phyloP scores from a whole-genome alignment of 30 jellyfish, hydroid and myxozoan species.

The Rhopilema esculentum region DNA sequence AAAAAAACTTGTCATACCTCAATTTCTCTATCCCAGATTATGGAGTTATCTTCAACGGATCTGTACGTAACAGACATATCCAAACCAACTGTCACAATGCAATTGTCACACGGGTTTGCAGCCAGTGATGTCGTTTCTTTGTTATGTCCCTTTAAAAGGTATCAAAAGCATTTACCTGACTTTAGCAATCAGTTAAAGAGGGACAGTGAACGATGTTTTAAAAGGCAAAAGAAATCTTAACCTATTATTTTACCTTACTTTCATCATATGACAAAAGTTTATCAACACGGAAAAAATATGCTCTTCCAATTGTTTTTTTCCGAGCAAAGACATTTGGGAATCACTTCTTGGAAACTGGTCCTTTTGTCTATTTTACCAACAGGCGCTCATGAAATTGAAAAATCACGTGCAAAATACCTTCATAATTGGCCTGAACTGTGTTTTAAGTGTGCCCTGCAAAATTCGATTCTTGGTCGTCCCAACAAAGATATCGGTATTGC shows the following conservation, averaged over 20 bases:
- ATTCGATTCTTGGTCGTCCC: slow-evolving; percentile 54
- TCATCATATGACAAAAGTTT: too few relatives aligned
- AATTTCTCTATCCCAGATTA: slow-evolving; percentile 49
- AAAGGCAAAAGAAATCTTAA: too few relatives aligned
- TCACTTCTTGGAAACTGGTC: too few relatives aligned
- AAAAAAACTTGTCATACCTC: slow-evolving; percentile 36
- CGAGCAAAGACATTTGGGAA: too few relatives aligned
- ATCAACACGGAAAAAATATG: too few relatives aligned
- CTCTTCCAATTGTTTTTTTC: too few relatives aligned
- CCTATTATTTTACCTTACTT: too few relatives aligned
- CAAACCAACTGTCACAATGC: slow-evolving; percentile 44
- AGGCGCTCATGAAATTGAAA: neutral
- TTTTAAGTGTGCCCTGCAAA: slow-evolving; percentile 55
- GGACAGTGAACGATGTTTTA: too few relatives aligned
- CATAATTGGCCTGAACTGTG: slow-evolving; percentile 40
- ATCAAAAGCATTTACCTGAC: too few relatives aligned
- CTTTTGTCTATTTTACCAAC: too few relatives aligned
- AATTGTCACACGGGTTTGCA: slow-evolving; percentile 54
- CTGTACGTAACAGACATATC: slow-evolving; percentile 46
- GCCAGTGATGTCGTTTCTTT: slow-evolving; percentile 52
- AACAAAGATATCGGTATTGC: slow-evolving; percentile 46
- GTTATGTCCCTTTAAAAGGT: slow-evolving; percentile 44
- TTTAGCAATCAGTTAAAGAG: too few relatives aligned
- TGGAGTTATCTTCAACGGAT: slow-evolving; percentile 38
- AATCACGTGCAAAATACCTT: slow-evolving; percentile 18